Conservation (phyloP, 2,113 vertebrate species). For the Bubalus kerabau region DNA sequence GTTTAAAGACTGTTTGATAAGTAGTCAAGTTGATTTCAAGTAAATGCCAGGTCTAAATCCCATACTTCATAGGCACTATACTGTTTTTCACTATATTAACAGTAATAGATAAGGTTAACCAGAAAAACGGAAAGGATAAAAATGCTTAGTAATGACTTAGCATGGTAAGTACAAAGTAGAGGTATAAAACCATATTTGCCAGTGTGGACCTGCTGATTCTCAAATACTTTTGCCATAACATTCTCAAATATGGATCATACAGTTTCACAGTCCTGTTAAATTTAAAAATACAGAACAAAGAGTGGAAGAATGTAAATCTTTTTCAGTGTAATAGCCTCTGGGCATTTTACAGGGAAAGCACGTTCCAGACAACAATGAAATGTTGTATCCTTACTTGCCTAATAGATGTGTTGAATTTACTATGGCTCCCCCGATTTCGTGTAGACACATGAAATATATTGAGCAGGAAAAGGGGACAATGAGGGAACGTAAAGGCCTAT, state of each 20-base stretch:
- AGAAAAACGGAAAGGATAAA: background rate
- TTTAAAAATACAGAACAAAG: slow-evolving; percentile 4
- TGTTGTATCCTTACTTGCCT: background rate
- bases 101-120: background rate
- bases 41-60: background rate
- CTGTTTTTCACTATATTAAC: background rate
- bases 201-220: background rate
- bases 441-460: slow-evolving; percentile 52
- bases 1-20: background rate
- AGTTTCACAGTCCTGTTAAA: background rate
- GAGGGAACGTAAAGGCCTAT: slow-evolving; percentile 12
- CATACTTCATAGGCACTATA: background rate
- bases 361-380: slow-evolving; percentile 48
- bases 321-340: background rate
- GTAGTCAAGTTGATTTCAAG: background rate
- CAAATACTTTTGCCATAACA: background rate
- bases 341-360: background rate
- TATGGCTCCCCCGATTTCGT: background rate
- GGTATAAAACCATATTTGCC: background rate
- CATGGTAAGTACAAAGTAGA: background rate
- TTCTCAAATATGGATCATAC: background rate
- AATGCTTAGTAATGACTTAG: background rate
- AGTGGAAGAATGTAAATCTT: slow-evolving; percentile 9
- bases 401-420: slow-evolving; percentile 32
- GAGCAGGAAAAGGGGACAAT: slow-evolving; percentile 21